Base-by-base conservation (phyloP, 2,113 vertebrate species). In the Brachyistius frenatus region DNA sequence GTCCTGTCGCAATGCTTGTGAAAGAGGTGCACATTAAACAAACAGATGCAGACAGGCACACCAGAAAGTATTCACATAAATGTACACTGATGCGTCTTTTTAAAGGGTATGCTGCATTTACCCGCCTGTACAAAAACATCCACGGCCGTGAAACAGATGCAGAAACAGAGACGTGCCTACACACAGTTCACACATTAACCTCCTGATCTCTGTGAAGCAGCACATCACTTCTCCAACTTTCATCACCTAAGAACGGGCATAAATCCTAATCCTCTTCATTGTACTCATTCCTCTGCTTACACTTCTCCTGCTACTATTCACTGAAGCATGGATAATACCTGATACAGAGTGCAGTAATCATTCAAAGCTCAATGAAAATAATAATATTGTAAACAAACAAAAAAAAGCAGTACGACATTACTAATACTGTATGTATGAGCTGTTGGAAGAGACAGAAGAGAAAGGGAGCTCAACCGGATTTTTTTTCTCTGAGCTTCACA, bases 21-120 rank as follows among this genome's bases (percentile, higher is more conserved):
- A 81, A 80, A 78, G 41, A 74, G 75, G 53, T 7, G 68, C 31
- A 46, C 39, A 54, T 54, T 35, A 77, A 82, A 62, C 74, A 85
- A 87, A 89, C 52, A 61, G 53, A 85, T 63, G 81, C 68, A 66
- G 73, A 80, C 80, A 76, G 63, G 41, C 8, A 2, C 37, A 73
- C 37, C 2, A 35, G 78, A 35, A 77, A 50, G 74, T 55, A 50
- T 61, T 69, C 50, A 61, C 33, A 57, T 30, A 55, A 52, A 90
- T 66, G 47, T 36, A 63, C 39, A 76, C 37, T 32, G 41, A 76
- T 49, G 74, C 66, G 53, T 55, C 10, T 74, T 58, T 75, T 72
- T 83, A 30, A 73, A 75, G 65, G 33, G 44, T 66, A 50, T 2
- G 7, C 4, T 54, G 60, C 30, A 64, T 62, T 50, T 76, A 80